Percentiles rank a stretch among this genome's conserved stretches.
phyloP scores from a whole-genome alignment of 2,888 invertebrate species.

The Latrodectus hesperus region DNA sequence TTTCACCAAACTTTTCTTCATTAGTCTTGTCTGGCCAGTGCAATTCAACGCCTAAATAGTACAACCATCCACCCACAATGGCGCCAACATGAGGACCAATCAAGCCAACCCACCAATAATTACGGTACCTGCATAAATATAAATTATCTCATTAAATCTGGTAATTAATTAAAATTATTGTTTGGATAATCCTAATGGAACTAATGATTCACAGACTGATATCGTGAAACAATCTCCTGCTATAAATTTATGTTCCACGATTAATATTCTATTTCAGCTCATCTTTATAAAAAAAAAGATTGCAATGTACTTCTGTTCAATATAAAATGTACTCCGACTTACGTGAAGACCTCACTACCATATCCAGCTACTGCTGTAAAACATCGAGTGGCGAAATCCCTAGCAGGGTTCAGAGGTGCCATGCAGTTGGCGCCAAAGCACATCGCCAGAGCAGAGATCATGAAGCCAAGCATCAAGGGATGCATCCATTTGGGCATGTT shows the following conservation, averaged over 20 bases:
- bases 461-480: slow-evolving; percentile 72
- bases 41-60: slow-evolving; percentile 76
- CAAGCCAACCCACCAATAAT: slow-evolving; percentile 77
- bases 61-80: slow-evolving; percentile 77
- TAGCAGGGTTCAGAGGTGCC: slow-evolving; percentile 79
- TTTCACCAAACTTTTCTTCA: slow-evolving; percentile 32
- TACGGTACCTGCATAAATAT: slow-evolving; percentile 66
- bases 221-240: too few species aligned
- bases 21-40: slow-evolving; percentile 75
- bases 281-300: too few species aligned
- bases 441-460: slow-evolving; percentile 74
- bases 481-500: slow-evolving; percentile 74
- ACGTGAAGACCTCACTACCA: slow-evolving; percentile 76
- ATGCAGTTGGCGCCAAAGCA: slow-evolving; percentile 78
- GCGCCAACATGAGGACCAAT: slow-evolving; percentile 78
- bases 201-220: too few species aligned
- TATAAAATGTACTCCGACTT: slow-evolving; percentile 55
- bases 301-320: too few species aligned
- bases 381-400: slow-evolving; percentile 78
- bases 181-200: too few species aligned
- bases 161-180: too few species aligned
- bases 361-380: slow-evolving; percentile 77
- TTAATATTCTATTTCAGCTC: too few species aligned
- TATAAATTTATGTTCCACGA: too few species aligned
- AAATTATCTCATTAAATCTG: too few species aligned